A percentile compares a stretch with the other conserved stretches of the same genome.
phyloP scores from a whole-genome alignment of 2,797 vertebrate species.

The Manis crassicaudata region DNA sequence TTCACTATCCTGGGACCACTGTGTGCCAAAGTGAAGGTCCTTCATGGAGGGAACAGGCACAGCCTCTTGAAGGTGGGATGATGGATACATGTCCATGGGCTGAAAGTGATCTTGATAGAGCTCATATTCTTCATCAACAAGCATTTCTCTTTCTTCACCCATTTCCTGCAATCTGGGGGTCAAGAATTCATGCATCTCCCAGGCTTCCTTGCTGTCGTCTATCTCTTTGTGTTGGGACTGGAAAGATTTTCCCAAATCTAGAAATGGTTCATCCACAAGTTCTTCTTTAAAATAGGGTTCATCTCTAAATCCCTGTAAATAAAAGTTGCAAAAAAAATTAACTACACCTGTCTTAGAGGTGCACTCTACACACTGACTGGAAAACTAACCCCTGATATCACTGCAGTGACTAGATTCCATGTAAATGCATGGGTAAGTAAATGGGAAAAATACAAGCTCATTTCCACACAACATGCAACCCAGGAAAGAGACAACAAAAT shows the following conservation, averaged over 20 bases:
- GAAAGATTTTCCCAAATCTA: slow-evolving; percentile 88
- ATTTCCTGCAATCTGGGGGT: slow-evolving; percentile 60
- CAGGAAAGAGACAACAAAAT: neutral
- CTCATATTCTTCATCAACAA: slow-evolving; percentile 91
- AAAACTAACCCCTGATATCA: neutral
- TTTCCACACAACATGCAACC: neutral
- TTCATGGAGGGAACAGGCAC: neutral
- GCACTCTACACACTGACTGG: neutral
- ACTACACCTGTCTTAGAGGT: neutral
- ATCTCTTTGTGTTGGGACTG: slow-evolving; percentile 77
- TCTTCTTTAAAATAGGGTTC: slow-evolving; percentile 86
- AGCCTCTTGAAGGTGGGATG: slow-evolving; percentile 3
- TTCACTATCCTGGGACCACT: slow-evolving; percentile 81
- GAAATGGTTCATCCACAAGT: slow-evolving; percentile 89
- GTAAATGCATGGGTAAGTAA: accelerated
- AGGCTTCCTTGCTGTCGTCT: slow-evolving; percentile 82
- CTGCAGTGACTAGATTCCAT: neutral
- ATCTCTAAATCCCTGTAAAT: slow-evolving; percentile 88
- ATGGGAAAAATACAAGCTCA: neutral
- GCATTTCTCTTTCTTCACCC: slow-evolving; percentile 90
- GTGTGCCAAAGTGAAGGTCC: slow-evolving; percentile 60
- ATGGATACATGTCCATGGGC: slow-evolving; percentile 41
- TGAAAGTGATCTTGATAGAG: slow-evolving; percentile 67
- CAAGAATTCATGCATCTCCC: slow-evolving; percentile 87
- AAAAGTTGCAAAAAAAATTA: slow-evolving; percentile 43